Base-by-base conservation (phyloP, 2,888 invertebrate genomes). In the Gibbula magus region DNA sequence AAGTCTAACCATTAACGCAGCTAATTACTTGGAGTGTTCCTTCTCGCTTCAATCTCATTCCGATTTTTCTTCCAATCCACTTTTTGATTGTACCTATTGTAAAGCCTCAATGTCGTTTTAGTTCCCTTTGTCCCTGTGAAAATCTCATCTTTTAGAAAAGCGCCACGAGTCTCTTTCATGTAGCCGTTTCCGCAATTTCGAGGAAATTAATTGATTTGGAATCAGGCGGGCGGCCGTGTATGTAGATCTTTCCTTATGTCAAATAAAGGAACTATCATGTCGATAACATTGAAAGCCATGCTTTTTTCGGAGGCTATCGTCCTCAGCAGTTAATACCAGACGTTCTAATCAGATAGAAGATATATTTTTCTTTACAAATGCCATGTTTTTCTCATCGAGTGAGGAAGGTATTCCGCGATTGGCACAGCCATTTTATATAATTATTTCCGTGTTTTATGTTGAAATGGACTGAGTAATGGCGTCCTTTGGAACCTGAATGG, bases 81-180 rank as follows among this genome's bases (percentile, higher is more conserved):
- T 70, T 70, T 70, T 70, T 35, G 70, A 35, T 39, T 35, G 20
- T 70, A 70, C 39, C 39, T 35, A 70, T 70, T 70, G 70, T 70
- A 70, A 56, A 61, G 18, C 29, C 20, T 70, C 56, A 70, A 35
- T 70, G 70, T 70, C 70, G 35, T 70, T 32, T 70, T 35, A 70
- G 32, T 3, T 20, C 56, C 20, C 70, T 70, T 70, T 35, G 70
- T 70, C 35, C 20, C 35, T 70, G 29, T 39, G 61, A 25, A 29
- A 70, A 35, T 70, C 70, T 20, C 35, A 70, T 70, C 70, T 70
- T 39, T 32, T 20, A 35, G 35, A 39, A 13, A 70, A n/a, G 70
- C 20, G 70, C 32, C n/a, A 20, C 35, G 32, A 70, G 32, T 16
- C 35, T n/a, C 70, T 70, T 35, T 70, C 70, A 32, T 61, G 70